These are phyloP conservation scores for Malthinus seriepunctatus DNA, from an alignment of 2,888 invertebrate species.

Conservation along the genomic window DNA sequence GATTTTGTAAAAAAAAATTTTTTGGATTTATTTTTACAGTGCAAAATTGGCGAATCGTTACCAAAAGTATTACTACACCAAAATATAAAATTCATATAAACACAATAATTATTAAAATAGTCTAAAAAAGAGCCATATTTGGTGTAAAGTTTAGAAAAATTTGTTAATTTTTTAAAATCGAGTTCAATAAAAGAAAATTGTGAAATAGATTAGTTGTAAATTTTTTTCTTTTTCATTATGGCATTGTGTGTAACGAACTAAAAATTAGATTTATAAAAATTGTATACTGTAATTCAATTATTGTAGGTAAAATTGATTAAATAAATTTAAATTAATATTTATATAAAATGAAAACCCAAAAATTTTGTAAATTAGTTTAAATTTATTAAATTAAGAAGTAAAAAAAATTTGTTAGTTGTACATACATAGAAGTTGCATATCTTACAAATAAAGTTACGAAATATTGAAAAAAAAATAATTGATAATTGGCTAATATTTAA, in stretches of 20 bases:
- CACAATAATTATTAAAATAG: constrained; percentile 10
- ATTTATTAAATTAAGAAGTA: constrained; percentile 9
- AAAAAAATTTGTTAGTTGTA: constrained; percentile 10
- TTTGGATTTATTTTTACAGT: constrained; percentile 17
- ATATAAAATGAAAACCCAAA: neutral
- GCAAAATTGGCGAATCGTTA: constrained; percentile 19
- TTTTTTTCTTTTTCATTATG: constrained; percentile 5
- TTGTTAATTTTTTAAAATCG: constrained; percentile 5
- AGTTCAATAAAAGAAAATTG: constrained; percentile 6
- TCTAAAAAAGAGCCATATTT: constrained; percentile 4
- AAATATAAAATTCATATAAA: constrained; percentile 13
- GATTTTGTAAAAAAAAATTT: neutral
- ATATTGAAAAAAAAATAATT: constrained; percentile 5
- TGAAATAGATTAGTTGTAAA: constrained; percentile 7
- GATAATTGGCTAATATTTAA: constrained; percentile 16
- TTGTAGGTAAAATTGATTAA: constrained; percentile 13
- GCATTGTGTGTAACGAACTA: constrained; percentile 18
- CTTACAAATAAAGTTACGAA: constrained; percentile 16
- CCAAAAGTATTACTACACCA: constrained; percentile 23
- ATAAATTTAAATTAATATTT: constrained; percentile 14
- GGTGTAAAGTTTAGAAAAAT: constrained; percentile 8
- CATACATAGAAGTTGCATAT: constrained; percentile 16
- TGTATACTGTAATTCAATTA: constrained; percentile 14
- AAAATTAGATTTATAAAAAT: constrained; percentile 12
- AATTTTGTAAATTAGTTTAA: constrained; percentile 8